phyloP scores from a whole-genome alignment of 30 jellyfish, hydroid and myxozoan species.

The Chironex yamaguchii region DNA sequence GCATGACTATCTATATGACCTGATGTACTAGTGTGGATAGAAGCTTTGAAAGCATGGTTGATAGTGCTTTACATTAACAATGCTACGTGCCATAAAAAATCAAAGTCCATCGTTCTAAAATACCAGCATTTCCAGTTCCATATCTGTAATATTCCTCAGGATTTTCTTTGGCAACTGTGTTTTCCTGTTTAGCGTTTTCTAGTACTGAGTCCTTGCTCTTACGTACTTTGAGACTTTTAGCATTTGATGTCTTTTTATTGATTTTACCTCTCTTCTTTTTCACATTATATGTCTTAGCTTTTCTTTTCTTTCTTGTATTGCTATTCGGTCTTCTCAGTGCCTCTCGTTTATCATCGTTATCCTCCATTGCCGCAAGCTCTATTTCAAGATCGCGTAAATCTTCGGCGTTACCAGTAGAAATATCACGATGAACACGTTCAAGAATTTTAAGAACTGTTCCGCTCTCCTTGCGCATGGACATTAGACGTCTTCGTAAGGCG shows the following conservation, averaged over 20 bases:
- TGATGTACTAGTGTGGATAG: too few relatives aligned
- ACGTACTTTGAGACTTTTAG: background rate
- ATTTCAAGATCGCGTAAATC: slow-evolving; percentile 88
- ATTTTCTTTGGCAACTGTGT: slow-evolving; percentile 62
- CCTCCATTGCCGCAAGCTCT: slow-evolving; percentile 78
- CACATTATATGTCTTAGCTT: background rate
- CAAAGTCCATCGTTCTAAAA: slow-evolving; percentile 88
- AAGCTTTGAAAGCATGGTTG: too few relatives aligned
- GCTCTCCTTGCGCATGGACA: slow-evolving; percentile 94
- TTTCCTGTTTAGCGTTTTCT: slow-evolving; percentile 64
- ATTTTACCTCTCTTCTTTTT: slow-evolving; percentile 62
- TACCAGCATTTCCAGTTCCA: slow-evolving; percentile 95
- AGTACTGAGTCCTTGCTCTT: background rate
- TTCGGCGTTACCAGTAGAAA: slow-evolving; percentile 80
- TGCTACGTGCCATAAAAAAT: slow-evolving; percentile 90
- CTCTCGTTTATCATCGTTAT: slow-evolving; percentile 7
- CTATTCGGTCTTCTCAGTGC: slow-evolving; percentile 21
- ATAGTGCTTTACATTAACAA: too few relatives aligned
- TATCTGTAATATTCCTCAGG: slow-evolving; percentile 87
- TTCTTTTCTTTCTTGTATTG: background rate
- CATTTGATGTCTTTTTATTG: background rate
- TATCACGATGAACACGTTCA: slow-evolving; percentile 95
- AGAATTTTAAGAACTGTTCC: slow-evolving; percentile 81
- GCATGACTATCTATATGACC: too few relatives aligned
- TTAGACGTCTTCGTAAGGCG: slow-evolving; percentile 78